Percentiles rank a stretch among this genome's conserved stretches.
phyloP scores from a whole-genome alignment of 2,888 invertebrate species.

The Nemotelus pantherinus region DNA sequence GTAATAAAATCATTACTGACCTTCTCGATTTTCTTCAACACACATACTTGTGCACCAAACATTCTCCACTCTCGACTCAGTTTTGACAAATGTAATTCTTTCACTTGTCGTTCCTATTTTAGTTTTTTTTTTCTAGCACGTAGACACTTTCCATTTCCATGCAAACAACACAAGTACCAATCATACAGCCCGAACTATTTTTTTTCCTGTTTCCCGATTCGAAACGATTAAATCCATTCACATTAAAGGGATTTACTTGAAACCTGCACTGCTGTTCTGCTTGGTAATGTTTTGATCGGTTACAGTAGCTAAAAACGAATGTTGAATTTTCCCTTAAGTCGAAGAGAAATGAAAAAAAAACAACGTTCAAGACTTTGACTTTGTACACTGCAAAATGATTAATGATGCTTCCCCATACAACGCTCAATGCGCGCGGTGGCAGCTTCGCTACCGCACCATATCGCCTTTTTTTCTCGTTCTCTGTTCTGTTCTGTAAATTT shows the following conservation, averaged over 20 bases:
- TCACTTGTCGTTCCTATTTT: slow-evolving; percentile 10
- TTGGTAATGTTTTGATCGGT: slow-evolving; percentile 33
- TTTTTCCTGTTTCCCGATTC: slow-evolving; percentile 20
- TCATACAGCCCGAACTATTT: too few species aligned
- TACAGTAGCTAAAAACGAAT: slow-evolving; percentile 18
- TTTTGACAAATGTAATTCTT: slow-evolving; percentile 31
- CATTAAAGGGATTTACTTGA: slow-evolving; percentile 47
- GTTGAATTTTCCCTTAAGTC: slow-evolving; percentile 31
- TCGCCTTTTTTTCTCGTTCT: background rate
- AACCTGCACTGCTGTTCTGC: slow-evolving; percentile 16
- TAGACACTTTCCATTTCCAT: too few species aligned
- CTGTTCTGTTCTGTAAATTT: slow-evolving; percentile 39
- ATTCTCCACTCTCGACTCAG: background rate
- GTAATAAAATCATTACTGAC: slow-evolving; percentile 40
- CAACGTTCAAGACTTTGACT: slow-evolving; percentile 49
- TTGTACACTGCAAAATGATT: slow-evolving; percentile 45
- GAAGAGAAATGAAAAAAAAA: slow-evolving; percentile 23
- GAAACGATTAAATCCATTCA: slow-evolving; percentile 48
- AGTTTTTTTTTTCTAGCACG: background rate
- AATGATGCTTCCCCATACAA: slow-evolving; percentile 44
- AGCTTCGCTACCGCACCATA: slow-evolving; percentile 16
- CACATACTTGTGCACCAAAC: background rate
- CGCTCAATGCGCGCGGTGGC: slow-evolving; percentile 27
- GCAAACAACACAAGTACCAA: too few species aligned
- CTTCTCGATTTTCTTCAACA: background rate